phyloP scores from a whole-genome alignment of 2,113 vertebrate species.

The Dasypus novemcinctus region DNA sequence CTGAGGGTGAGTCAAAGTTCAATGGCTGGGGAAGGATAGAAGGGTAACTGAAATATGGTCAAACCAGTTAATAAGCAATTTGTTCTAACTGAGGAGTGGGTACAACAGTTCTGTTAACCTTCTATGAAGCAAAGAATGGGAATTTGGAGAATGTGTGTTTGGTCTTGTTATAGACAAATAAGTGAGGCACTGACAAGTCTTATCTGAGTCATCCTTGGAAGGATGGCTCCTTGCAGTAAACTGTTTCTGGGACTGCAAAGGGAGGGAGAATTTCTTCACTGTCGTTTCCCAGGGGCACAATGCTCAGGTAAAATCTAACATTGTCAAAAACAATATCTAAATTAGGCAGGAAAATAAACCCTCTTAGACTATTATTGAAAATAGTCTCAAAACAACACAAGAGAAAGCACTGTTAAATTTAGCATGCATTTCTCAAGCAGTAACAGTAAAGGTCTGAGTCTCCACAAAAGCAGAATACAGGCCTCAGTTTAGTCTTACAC shows the following conservation, averaged over 20 bases:
- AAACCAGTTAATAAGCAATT: neutral
- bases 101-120: neutral
- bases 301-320: neutral
- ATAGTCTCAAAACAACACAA: conserved; percentile 38
- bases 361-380: neutral
- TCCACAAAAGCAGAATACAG: neutral
- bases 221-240: neutral
- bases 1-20: neutral
- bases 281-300: neutral
- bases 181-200: neutral
- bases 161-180: neutral
- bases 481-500: neutral
- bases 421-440: neutral
- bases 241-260: neutral
- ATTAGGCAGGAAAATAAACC: neutral
- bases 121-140: neutral
- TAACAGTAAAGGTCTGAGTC: conserved; percentile 35
- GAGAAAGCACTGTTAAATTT: conserved; percentile 57
- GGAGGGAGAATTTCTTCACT: neutral
- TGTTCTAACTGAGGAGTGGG: neutral
- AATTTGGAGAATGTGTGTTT: neutral
- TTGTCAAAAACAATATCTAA: neutral
- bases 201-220: neutral
- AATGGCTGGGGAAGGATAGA: neutral
- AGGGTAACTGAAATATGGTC: neutral